Evolutionary conservation across 2,888 invertebrate genomes (phyloP), one percentile per base, ranked within the genome.

Genomic region (Listrodromus nycthemerus): DNA sequence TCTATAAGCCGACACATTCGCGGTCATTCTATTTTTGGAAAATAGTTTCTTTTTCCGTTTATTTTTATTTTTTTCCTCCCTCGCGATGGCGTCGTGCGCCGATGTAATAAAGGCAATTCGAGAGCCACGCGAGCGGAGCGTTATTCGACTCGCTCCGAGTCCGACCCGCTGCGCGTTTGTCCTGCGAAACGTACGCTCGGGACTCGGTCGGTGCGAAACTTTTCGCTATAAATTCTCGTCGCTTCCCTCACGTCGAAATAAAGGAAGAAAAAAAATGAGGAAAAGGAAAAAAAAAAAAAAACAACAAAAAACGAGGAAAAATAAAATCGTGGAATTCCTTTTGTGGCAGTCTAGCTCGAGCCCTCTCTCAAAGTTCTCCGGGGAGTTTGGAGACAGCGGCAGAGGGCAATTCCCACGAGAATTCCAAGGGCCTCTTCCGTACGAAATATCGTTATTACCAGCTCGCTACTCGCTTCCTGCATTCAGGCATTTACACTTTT

Each of bases 381-480:
- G 71, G 24, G 63, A 50, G 52, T 65, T 65, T 75, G 66, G 66
- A 24, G 74, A 69, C 70, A 33, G n/a, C n/a, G 52, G 19, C 50
- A 16, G 16, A 74, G 63, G 41, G 45, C 27, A 45, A 79, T 79
- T 82, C 78, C 37, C 82, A 79, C 69, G 70, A 74, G 74, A 78
- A 79, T 82, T 82, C 55, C 73, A 45, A 55, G n/a, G 48, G 16
- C 13, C 50, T 33, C 24, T 50, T 61, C 52, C 55, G 21, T 24
- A 24, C 67, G 67, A 82, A 82, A 78, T 82, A 78, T 78, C 74
- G 82, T 82, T 82, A 82, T 77, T 67, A 66, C 71, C 30, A 61
- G 24, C 66, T 74, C 50, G 74, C 24, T 45, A 19, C n/a, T 73
- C 58, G 61, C 74, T 80, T 80, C 74, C 73, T 80, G 67, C 67